Conservation (phyloP, 2,113 vertebrate species). For the Potamarius usumacintae region DNA sequence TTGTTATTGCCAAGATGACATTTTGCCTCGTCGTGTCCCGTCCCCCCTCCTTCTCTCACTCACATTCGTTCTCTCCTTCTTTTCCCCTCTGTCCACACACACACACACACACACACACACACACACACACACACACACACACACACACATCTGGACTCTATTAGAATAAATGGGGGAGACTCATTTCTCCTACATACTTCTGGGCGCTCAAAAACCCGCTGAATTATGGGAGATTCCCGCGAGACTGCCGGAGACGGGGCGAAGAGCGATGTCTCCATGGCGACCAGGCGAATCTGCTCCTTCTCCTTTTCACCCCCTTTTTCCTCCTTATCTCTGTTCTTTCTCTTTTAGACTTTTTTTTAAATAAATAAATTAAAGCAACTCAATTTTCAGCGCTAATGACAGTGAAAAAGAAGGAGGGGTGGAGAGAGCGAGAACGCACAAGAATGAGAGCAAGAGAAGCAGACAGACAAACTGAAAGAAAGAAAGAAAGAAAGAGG, state of each 20-base stretch:
- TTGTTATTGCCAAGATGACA: constrained; percentile 47
- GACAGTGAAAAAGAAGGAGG: constrained; percentile 8
- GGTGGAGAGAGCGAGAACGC: neutral
- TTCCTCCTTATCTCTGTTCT: constrained; percentile 2
- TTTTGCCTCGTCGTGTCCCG: constrained; percentile 2
- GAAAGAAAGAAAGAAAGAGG: no score
- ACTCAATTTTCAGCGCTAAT: constrained; percentile 39
- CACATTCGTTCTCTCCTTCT: neutral
- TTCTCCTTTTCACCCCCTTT: neutral
- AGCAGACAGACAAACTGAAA: neutral
- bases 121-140: constrained; percentile 31
- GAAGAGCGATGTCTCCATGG: constrained; percentile 39
- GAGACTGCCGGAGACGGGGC: constrained; percentile 30
- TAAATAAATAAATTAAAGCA: constrained; percentile 14
- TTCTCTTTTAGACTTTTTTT: neutral
- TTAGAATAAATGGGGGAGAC: constrained; percentile 45
- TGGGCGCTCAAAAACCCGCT: constrained; percentile 42
- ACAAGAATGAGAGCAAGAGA: constrained; percentile 8
- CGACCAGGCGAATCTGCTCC: constrained; percentile 24
- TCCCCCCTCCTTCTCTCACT: neutral
- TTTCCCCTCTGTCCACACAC: neutral
- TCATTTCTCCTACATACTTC: constrained; percentile 31
- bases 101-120: constrained; percentile 54
- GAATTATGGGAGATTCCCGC: constrained; percentile 54
- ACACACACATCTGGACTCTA: constrained; percentile 56